Evolutionary conservation across 1,140 invertebrate species (phyloP).

Genomic region (Aphaenogaster floridana): DNA sequence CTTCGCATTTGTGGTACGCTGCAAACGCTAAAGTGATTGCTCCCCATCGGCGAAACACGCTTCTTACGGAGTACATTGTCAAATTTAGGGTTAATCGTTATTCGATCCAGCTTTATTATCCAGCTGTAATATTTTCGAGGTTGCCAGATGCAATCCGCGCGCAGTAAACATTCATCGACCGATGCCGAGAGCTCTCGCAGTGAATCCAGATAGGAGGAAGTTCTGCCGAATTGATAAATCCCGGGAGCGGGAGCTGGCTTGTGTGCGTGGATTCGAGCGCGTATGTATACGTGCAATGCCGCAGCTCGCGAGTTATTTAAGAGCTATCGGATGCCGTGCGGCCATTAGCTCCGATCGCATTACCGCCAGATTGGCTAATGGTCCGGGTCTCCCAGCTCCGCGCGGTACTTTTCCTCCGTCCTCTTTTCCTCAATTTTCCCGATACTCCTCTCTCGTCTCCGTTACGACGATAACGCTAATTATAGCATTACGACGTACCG

Average conservation of each 20-base stretch:
- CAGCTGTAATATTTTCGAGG: constrained; percentile 69
- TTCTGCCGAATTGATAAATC: constrained; percentile 77
- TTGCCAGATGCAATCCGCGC: constrained; percentile 72
- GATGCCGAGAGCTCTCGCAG: constrained; percentile 57
- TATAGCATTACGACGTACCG: constrained; percentile 61
- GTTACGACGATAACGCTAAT: constrained; percentile 75
- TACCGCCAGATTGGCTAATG: constrained; percentile 79
- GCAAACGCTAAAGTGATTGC: neutral
- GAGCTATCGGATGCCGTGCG: constrained; percentile 75
- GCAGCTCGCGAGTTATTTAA: constrained; percentile 79
- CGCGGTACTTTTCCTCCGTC: constrained; percentile 58
- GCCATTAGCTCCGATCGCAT: constrained; percentile 80
- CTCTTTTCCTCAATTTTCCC: constrained; percentile 78
- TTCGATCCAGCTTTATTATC: constrained; percentile 51
- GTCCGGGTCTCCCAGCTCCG: constrained; percentile 62
- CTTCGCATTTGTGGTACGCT: neutral
- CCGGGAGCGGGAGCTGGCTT: constrained; percentile 17
- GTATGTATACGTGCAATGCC: constrained; percentile 69
- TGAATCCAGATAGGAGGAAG: constrained; percentile 64
- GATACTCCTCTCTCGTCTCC: constrained; percentile 69
- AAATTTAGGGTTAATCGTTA: constrained; percentile 67
- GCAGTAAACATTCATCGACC: constrained; percentile 74
- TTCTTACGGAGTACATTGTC: neutral
- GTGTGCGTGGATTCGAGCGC: constrained; percentile 20
- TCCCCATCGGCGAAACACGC: neutral